Base-by-base conservation (phyloP, 1,140 invertebrate species). In the Thalassaphorura encarpata region DNA sequence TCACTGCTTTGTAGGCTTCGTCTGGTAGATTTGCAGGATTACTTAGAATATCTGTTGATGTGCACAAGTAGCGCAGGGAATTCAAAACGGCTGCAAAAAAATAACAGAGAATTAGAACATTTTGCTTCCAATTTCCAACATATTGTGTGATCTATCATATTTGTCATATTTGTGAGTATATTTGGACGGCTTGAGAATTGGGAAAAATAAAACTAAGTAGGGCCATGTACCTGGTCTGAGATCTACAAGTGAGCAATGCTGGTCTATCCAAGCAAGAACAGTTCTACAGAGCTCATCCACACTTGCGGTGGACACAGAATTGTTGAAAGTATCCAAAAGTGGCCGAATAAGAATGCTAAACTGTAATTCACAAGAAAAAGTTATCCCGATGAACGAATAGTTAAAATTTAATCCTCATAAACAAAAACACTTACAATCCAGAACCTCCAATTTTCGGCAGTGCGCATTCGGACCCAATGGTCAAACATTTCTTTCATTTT, bases 401-500 rank as follows among this genome's bases (percentile, higher is more conserved):
- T 41, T 13, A 21, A 26, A 2, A 23, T 19, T 24, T 29, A 23
- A 24, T 16, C 19, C 6, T 41, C 13, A 21, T 26, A 15, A 3
- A 56, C 21, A 27, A 16, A 23, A 26, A 4, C 16, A 55, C 71
- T 73, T 90, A 95, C 91, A 78, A 97, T 91, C 89, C 90, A 97
- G 76, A 95, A 97, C 76, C 95, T 97, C 92, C 93, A 97, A 74
- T 96, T 93, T 68, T 86, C 81, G 67, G 83, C 76, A 18, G 92
- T 96, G 50, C 89, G 75, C 52, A 77, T 79, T 63, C 83, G 77
- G 15, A 97, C 88, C 75, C 96, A 95, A 36, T 89, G 83, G 58
- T 92, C 84, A 74, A 93, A 97, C 82, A 94, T 89, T 75, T 95
- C 89, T 63, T 86, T 87, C 78, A 96, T 89, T 70, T 89, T 87